Base-by-base conservation (phyloP, 2,888 invertebrate genomes). In the Pasiphila rectangulata region DNA sequence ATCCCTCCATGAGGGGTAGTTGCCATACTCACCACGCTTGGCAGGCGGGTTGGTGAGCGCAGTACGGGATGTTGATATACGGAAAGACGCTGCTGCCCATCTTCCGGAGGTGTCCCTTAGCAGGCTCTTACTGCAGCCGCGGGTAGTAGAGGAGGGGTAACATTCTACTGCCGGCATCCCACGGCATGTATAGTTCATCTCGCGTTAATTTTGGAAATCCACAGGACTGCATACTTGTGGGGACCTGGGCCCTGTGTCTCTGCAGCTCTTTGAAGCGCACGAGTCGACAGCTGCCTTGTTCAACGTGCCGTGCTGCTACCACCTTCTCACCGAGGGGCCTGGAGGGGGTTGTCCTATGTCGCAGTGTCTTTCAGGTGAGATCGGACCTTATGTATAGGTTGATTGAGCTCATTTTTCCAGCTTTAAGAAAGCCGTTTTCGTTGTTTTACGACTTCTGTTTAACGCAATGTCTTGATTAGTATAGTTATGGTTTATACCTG, bases 281-380 rank as follows among this genome's bases (percentile, higher is more conserved):
- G 45, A 81, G 0, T 69, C 88, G 16, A 89, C 93, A 0, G 86
- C 83, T 46, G 90, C 91, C 0, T 71, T 97, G 0, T 93, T 95
- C 64, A 94, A 94, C 69, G 94, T 98, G 23, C 96, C 96, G 0
- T 98, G 98, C 72, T 98, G 98, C 72, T 97, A 97, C 81, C 96
- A 98, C 77, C 88, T 95, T 1, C 79, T 98, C 12, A 90, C 89
- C 0, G 94, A 95, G 51, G 50, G 37, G 47, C 53, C 10, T 63
- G 62, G 45, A 64, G 0, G 16, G 12, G 93, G 93, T 0, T 95
- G 95, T 66, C 95, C 95, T 0, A 82, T 95, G 80, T 93, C 94
- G 29, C 60, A 83, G 2, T 90, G 86, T 76, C 77, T 95, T 27
- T 83, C 71, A 64, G 77, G 89, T 44, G 4, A n/a, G 35, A 15